Evolutionary conservation across 2,888 invertebrate genomes (phyloP).

Genomic region (Quadriops clusia): DNA sequence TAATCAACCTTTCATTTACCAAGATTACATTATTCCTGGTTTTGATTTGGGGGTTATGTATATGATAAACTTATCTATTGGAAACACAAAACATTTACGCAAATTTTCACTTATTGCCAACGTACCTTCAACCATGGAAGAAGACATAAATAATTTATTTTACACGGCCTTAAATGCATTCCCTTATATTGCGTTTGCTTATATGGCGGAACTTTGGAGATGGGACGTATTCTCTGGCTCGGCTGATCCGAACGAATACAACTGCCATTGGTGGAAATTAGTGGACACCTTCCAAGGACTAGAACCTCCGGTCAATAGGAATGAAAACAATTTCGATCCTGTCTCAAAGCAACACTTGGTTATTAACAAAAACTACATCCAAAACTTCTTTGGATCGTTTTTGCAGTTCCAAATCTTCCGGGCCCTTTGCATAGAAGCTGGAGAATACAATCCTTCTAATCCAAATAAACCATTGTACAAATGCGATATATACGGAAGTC

Average conservation of each 20-base stretch:
- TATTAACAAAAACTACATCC: too few relatives aligned
- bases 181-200: conserved; percentile 44
- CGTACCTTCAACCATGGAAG: conserved; percentile 30
- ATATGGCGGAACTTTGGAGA: conserved; percentile 44
- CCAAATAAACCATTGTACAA: too few relatives aligned
- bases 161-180: conserved; percentile 38
- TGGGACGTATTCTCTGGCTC: conserved; percentile 43
- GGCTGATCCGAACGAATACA: conserved; percentile 33
- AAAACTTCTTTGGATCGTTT: too few relatives aligned
- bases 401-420: too few relatives aligned
- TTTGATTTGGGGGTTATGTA: conserved; percentile 54
- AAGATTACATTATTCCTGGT: conserved; percentile 44
- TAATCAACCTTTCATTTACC: conserved; percentile 40
- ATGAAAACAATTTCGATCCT: too few relatives aligned
- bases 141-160: conserved; percentile 37
- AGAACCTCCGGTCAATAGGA: too few relatives aligned
- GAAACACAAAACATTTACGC: conserved; percentile 40
- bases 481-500: too few relatives aligned
- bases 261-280: conserved; percentile 36
- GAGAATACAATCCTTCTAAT: too few relatives aligned
- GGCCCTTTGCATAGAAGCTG: too few relatives aligned
- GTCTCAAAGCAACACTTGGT: too few relatives aligned
- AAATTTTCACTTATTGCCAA: conserved; percentile 34
- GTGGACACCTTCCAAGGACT: too few relatives aligned
- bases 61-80: conserved; percentile 45